phyloP scores from a whole-genome alignment of 2,888 invertebrate species.

The Lamproptera curius region DNA sequence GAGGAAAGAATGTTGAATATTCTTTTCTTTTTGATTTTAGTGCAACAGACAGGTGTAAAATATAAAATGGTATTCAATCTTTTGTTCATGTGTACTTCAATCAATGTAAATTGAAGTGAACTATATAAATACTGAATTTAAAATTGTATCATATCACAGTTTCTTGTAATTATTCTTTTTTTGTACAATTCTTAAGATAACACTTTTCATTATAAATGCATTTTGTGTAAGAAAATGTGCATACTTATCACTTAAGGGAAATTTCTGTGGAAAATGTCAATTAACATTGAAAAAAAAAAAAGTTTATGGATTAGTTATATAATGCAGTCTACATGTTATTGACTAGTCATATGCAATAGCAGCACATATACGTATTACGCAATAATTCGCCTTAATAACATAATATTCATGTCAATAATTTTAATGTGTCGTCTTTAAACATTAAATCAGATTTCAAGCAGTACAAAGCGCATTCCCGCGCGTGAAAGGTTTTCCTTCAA shows the following conservation, averaged over 20 bases:
- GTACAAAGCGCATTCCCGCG: slow-evolving; percentile 47
- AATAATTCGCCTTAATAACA: background rate
- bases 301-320: slow-evolving; percentile 39
- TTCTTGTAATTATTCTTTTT: slow-evolving; percentile 19
- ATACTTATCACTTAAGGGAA: too few relatives aligned
- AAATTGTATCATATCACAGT: background rate
- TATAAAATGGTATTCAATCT: slow-evolving; percentile 39
- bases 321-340: slow-evolving; percentile 34
- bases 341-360: slow-evolving; percentile 66
- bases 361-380: slow-evolving; percentile 34
- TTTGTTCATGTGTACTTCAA: slow-evolving; percentile 63
- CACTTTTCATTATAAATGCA: slow-evolving; percentile 33
- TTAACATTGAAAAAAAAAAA: slow-evolving; percentile 1
- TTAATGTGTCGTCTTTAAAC: background rate
- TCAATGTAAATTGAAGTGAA: slow-evolving; percentile 47
- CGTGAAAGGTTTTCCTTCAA: slow-evolving; percentile 34
- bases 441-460: slow-evolving; percentile 22
- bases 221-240: too few relatives aligned
- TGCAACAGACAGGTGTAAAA: slow-evolving; percentile 43
- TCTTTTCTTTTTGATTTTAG: slow-evolving; percentile 60
- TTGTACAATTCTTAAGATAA: slow-evolving; percentile 37
- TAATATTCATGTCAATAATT: background rate
- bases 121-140: background rate
- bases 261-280: background rate
- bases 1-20: slow-evolving; percentile 35